Evolutionary conservation across 1,140 invertebrate genomes (phyloP), one percentile per base, ranked within the genome.

Genomic region (Drosophila jambulina): DNA sequence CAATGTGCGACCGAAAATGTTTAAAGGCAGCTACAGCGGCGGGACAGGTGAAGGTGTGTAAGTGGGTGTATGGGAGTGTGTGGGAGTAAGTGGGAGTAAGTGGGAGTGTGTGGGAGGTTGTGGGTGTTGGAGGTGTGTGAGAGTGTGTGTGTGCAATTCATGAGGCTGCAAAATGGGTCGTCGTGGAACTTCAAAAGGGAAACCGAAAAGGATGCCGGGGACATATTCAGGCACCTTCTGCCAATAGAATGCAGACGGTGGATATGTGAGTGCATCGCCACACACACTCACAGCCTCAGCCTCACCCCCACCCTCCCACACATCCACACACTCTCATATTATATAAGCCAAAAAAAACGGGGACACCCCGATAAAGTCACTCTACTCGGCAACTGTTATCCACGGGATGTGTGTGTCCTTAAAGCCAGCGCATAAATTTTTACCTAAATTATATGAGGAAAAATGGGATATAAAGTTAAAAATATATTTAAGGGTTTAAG

Each of bases 1-100:
- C 85, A 90, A 90, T 90, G 85, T 90, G 85, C 86, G 86, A 90
- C 85, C 85, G 80, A 90, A 90, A 90, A 88, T 90, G 85, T 85
- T 90, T 90, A 90, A 90, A 91, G 86, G 86, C 79, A 85, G 46
- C 17, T 27, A n/a, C 23, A 49, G 64, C 10, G 21, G 23, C 25
- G 60, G 23, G 38, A 49, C 58, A 61, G 45, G 17, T 58, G 23
- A 17, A 45, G 36, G 32, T 25, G 25, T 32, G 29, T 32, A 21
- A n/a, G 25, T 23, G 48, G 17, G 40, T 60, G 25, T 56, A 40
- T 40, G 40, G 17, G 23, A 27, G 12, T 45, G 54, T 29, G 17
- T 27, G 27, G 10, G n/a, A n/a, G n/a, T n/a, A n/a, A n/a, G 32
- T 36, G 51, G n/a, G 34, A 19, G 40, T 36, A 12, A 1, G 29